phyloP scores from a whole-genome alignment of 2,797 vertebrate species.

The Siniperca scherzeri region DNA sequence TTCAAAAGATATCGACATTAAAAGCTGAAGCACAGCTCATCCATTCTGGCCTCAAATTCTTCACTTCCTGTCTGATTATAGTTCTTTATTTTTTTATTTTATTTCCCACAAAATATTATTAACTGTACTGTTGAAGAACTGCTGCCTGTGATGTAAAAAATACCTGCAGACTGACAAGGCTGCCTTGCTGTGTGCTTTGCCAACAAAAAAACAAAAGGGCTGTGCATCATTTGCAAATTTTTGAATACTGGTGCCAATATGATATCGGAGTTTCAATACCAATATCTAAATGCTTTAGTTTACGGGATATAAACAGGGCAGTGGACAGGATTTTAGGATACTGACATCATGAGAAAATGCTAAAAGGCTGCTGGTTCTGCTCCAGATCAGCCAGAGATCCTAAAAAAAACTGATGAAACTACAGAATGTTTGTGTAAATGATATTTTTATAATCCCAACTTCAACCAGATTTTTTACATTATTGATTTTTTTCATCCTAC shows the following conservation, averaged over 20 bases:
- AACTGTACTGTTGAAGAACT: background rate
- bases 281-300: background rate
- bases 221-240: background rate
- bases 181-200: background rate
- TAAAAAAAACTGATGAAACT: too few species aligned
- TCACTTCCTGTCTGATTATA: background rate
- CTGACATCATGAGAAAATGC: background rate
- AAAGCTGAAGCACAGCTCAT: background rate
- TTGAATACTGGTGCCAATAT: background rate
- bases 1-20: background rate
- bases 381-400: background rate
- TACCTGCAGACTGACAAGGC: background rate
- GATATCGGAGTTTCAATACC: background rate
- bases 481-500: background rate
- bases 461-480: background rate
- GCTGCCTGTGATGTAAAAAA: background rate
- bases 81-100: background rate
- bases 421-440: background rate
- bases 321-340: background rate
- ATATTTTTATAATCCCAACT: background rate
- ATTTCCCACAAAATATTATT: background rate
- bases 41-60: background rate
- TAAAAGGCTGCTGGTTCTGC: background rate
- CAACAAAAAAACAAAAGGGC: too few species aligned
- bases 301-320: background rate